Base-by-base conservation (phyloP, 1,140 invertebrate species). In the Rhyacophila brunnea region DNA sequence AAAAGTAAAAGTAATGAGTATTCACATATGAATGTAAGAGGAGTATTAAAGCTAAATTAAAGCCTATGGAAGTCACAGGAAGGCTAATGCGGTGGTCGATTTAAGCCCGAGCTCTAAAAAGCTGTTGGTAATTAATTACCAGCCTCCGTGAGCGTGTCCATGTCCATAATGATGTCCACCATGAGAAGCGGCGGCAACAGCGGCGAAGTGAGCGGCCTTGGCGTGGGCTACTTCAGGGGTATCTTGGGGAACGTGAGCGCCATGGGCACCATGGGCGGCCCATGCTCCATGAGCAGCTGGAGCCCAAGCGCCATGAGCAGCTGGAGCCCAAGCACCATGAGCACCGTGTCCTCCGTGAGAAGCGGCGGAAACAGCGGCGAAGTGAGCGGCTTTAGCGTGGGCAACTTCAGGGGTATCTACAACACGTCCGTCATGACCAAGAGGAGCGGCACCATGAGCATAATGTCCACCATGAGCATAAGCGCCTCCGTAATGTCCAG, bases 211-310 rank as follows among this genome's bases (percentile, higher is more conserved):
- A 54, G 74, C 74, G 60, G 75, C 75, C 49, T 74, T 74, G 38
- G 75, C 75, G 59, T 77, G 75, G 1, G 75, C 74, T 64, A 76
- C 75, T 63, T 78, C 75, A 54, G 74, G 46, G 17, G 75, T 77
- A 28, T 28, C 23, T 28, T 28, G 23, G 23, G 23, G 23, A 28
- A 28, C 23, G 9, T 28, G 9, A 13, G 47, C 47, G 9, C 47
- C 47, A 28, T 28, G 9, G 28, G 47, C 47, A 28, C 47, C 47
- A 13, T 49, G 28, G 20, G 5, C n/a, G 47, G 47, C 43, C n/a
- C 18, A 10, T 17, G 43, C 20, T 18, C 38, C 36, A 18, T 53
- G 23, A 17, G n/a, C 38, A 32, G 32, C 50, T 10, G 34, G 38
- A 13, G 43, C 15, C 18, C n/a, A 14, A 19, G 32, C 18, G 14